A percentile compares a stretch with the other conserved stretches of the same genome.
phyloP scores from a whole-genome alignment of 2,113 vertebrate genomes.

The Gopherus evgoodei region DNA sequence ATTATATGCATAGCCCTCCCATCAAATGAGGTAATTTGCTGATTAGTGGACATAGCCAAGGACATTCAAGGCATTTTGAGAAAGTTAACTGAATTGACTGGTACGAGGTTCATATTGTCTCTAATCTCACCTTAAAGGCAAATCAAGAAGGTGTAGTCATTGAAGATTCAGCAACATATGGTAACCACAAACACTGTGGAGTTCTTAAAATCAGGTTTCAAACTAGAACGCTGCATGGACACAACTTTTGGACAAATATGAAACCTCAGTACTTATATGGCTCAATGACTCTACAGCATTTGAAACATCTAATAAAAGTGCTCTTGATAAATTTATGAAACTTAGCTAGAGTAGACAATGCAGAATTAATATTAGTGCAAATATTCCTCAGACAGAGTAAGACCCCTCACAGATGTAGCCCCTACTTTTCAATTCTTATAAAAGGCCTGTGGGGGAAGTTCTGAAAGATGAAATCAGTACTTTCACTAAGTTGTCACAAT shows the following conservation, averaged over 20 bases:
- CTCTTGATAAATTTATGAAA: not conserved
- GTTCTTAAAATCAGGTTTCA: not conserved
- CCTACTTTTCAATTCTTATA: not conserved
- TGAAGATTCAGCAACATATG: not conserved
- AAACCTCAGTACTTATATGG: not conserved
- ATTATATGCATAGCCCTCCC: not conserved
- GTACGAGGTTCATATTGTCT: not conserved
- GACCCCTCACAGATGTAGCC: not conserved
- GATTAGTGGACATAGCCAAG: not conserved
- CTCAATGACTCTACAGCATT: not conserved
- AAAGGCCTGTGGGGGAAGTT: not conserved
- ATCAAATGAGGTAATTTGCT: not conserved
- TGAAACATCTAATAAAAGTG: not conserved
- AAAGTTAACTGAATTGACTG: not conserved
- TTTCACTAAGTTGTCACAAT: constrained; percentile 20
- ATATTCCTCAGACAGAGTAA: not conserved
- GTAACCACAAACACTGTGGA: not conserved
- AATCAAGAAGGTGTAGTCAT: not conserved
- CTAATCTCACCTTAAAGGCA: not conserved
- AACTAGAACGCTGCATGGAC: not conserved
- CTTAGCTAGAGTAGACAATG: not conserved
- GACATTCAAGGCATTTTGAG: not conserved
- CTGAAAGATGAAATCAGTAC: constrained; percentile 8
- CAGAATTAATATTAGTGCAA: not conserved
- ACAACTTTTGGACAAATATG: not conserved